Percentiles rank a stretch among this genome's conserved stretches.
These are phyloP conservation scores for Drosophila micromelanica DNA, from an alignment of 1,140 invertebrate genomes.

Conservation along the genomic window DNA sequence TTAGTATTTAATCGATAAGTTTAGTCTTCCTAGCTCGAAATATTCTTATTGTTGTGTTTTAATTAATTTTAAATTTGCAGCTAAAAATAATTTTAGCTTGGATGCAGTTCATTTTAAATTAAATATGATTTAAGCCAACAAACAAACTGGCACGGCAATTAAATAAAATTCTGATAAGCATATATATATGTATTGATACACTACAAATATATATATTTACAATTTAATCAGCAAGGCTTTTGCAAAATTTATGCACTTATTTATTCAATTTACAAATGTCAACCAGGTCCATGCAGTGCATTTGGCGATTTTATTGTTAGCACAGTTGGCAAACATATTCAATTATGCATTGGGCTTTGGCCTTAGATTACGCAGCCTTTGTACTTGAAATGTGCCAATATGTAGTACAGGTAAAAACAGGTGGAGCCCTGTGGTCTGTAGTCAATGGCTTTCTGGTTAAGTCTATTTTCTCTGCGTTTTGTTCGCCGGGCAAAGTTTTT, in stretches of 20 bases:
- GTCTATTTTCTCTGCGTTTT: neutral
- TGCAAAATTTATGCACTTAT: conserved; percentile 11
- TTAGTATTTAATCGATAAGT: too few species aligned
- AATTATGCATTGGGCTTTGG: conserved; percentile 27
- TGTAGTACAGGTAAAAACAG: too few species aligned
- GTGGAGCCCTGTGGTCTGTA: neutral
- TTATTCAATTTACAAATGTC: conserved; percentile 22
- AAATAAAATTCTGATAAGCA: neutral
- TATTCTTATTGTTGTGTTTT: neutral
- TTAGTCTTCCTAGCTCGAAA: neutral
- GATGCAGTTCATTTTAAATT: conserved; percentile 1
- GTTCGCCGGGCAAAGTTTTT: conserved; percentile 52
- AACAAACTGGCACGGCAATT: neutral
- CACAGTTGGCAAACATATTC: conserved; percentile 15
- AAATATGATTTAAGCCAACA: neutral
- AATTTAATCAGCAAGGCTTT: conserved; percentile 3
- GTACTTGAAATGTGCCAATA: neutral
- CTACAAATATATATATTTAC: too few species aligned
- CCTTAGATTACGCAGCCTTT: conserved; percentile 27
- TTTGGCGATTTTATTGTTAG: conserved; percentile 20
- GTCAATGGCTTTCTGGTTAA: conserved; percentile 18
- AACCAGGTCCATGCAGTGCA: neutral
- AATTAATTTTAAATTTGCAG: neutral
- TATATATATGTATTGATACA: neutral
- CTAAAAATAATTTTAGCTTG: neutral